Conservation (phyloP, 2,888 invertebrate species). For the Dasysyrphus albostriatus region DNA sequence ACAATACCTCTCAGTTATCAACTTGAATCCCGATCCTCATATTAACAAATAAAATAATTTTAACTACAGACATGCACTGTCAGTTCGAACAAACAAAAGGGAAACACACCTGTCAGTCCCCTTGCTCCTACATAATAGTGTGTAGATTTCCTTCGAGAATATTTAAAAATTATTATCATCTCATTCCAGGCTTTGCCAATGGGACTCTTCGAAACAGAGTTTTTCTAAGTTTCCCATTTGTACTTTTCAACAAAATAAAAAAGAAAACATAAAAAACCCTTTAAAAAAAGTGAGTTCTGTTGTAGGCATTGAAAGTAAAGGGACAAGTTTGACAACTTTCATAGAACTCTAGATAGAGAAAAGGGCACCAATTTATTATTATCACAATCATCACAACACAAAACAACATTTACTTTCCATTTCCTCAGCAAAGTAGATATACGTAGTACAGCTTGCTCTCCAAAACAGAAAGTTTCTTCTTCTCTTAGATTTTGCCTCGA, state of each 20-base stretch:
- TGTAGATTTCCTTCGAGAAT: conserved; percentile 16
- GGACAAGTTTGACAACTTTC: conserved; percentile 48
- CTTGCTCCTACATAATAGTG: neutral
- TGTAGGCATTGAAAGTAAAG: conserved; percentile 19
- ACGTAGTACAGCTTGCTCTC: neutral
- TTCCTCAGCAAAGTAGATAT: neutral
- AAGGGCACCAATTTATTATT: conserved; percentile 29
- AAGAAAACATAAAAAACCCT: conserved; percentile 3
- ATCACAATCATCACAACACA: conserved; percentile 27
- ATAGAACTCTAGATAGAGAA: neutral
- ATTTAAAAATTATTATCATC: conserved; percentile 45
- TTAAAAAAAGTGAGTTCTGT: conserved; percentile 20
- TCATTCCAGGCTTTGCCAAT: conserved; percentile 2
- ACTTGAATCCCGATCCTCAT: neutral
- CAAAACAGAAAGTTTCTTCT: conserved; percentile 24
- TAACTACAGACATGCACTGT: conserved; percentile 27
- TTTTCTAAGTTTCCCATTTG: neutral
- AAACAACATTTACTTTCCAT: conserved; percentile 59
- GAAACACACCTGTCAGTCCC: neutral
- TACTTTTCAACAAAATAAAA: neutral
- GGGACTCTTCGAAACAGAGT: conserved; percentile 12
- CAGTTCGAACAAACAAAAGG: conserved; percentile 8
- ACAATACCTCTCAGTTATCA: neutral
- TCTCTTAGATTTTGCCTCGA: conserved; percentile 20
- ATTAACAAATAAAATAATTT: conserved; percentile 12